These are phyloP conservation scores for Litocranius walleri DNA, from an alignment of 2,113 vertebrate genomes.

Conservation along the genomic window DNA sequence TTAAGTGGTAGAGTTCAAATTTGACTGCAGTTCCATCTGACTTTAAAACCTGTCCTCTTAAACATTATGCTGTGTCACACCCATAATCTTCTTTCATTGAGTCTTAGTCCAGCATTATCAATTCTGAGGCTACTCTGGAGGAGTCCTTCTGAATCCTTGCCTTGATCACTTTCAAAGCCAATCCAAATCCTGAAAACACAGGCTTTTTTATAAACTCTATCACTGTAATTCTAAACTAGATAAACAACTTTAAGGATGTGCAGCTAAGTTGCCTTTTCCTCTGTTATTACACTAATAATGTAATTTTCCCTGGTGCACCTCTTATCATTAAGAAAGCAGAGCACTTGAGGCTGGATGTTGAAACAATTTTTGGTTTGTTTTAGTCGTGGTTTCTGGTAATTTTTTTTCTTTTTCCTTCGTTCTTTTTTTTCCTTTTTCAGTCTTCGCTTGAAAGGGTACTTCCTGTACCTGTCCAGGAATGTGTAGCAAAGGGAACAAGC, in stretches of 20 bases:
- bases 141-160: background rate
- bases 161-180: background rate
- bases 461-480: background rate
- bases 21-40: background rate
- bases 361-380: background rate
- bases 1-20: background rate
- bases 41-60: background rate
- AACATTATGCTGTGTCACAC: too few species aligned
- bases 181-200: background rate
- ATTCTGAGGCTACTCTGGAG: background rate
- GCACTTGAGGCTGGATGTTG: background rate
- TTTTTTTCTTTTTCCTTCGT: background rate
- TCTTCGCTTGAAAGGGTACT: constrained; percentile 23
- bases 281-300: background rate
- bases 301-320: background rate
- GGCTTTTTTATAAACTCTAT: background rate
- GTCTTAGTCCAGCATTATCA: background rate
- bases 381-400: background rate
- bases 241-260: background rate
- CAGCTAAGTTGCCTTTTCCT: background rate
- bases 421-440: background rate
- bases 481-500: background rate
- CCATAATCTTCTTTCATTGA: background rate
- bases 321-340: background rate
- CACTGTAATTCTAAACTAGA: background rate